phyloP scores from a whole-genome alignment of 2,113 vertebrate genomes.

The Ciconia stormi region DNA sequence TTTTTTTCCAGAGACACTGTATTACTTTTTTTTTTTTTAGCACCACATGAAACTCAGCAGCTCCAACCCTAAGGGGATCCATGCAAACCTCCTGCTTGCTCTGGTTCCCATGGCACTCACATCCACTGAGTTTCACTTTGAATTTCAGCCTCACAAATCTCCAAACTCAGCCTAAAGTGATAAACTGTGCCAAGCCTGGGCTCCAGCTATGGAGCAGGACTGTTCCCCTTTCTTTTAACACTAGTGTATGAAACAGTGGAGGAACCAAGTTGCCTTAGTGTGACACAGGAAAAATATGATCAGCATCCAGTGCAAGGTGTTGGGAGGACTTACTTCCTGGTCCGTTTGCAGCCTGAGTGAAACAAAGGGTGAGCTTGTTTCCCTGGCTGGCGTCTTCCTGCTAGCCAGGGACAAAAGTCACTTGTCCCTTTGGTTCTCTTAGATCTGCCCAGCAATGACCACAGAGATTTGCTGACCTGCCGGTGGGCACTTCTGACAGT shows the following conservation, averaged over 20 bases:
- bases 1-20: conserved; percentile 36
- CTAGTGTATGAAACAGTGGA: not conserved
- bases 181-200: not conserved
- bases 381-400: not conserved
- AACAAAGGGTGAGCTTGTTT: not conserved
- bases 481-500: not conserved
- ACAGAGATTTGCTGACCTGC: conserved; percentile 16
- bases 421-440: not conserved
- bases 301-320: not conserved
- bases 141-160: not conserved
- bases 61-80: not conserved
- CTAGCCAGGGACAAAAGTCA: not conserved
- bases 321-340: not conserved
- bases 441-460: not conserved
- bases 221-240: not conserved
- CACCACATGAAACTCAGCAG: not conserved
- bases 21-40: not conserved
- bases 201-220: not conserved
- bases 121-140: not conserved
- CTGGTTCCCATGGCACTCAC: conserved; percentile 9
- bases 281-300: not conserved
- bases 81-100: conserved; percentile 1
- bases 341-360: not conserved
- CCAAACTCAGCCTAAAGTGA: not conserved
- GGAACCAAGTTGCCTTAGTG: not conserved